Evolutionary conservation across 1,140 invertebrate genomes (phyloP).

Genomic region (Drosophila erecta): DNA sequence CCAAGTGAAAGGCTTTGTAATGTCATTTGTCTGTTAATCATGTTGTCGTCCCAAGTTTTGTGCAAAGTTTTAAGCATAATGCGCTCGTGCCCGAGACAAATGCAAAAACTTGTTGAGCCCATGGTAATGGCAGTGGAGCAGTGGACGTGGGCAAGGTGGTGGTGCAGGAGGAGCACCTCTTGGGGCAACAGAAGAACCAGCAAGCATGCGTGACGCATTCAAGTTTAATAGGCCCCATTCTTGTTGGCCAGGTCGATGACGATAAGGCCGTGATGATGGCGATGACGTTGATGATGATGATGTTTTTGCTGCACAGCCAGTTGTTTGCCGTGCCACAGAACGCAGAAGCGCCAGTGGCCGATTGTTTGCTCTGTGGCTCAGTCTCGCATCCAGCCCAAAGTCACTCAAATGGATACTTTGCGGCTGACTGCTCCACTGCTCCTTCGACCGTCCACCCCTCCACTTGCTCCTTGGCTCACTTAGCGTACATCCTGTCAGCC

Average conservation of each 20-base stretch:
- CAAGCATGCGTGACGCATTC: slow-evolving; percentile 75
- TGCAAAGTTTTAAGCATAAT: slow-evolving; percentile 74
- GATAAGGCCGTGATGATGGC: neutral
- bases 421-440: slow-evolving; percentile 22
- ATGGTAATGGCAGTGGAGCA: neutral
- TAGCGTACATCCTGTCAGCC: slow-evolving; percentile 36
- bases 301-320: slow-evolving; percentile 23
- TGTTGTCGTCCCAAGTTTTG: slow-evolving; percentile 76
- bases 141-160: neutral
- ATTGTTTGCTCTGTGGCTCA: slow-evolving; percentile 30
- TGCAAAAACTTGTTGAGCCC: slow-evolving; percentile 72
- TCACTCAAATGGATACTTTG: slow-evolving; percentile 66
- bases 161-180: neutral
- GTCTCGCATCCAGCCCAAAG: slow-evolving; percentile 33
- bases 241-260: slow-evolving; percentile 42
- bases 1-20: slow-evolving; percentile 80
- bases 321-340: slow-evolving; percentile 31
- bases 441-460: neutral
- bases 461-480: slow-evolving; percentile 21
- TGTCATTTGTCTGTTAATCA: slow-evolving; percentile 82
- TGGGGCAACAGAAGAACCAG: slow-evolving; percentile 17
- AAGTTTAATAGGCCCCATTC: slow-evolving; percentile 64
- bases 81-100: slow-evolving; percentile 72
- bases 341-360: slow-evolving; percentile 22
- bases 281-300: slow-evolving; percentile 4